Conservation (phyloP, 2,888 invertebrate genomes). For the Amblyjoppa fuscipennis region DNA sequence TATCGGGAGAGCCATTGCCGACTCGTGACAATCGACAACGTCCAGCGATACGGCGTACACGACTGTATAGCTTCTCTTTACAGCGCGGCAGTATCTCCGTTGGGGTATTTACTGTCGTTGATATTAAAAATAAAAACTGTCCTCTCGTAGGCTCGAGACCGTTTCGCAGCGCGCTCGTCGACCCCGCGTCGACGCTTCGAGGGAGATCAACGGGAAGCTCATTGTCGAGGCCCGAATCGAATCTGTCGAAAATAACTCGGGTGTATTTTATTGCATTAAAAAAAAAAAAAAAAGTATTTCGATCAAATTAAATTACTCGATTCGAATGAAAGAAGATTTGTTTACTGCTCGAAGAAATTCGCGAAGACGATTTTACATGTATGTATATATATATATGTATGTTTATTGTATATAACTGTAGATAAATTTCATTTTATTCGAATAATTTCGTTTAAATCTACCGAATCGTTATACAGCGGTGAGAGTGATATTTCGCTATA, state of each 20-base stretch:
- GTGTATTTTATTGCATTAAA: background rate
- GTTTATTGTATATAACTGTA: background rate
- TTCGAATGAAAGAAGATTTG: background rate
- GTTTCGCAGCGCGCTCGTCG: background rate
- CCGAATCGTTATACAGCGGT: background rate
- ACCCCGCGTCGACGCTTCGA: background rate
- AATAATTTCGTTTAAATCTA: background rate
- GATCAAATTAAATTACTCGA: background rate
- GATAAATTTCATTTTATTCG: background rate
- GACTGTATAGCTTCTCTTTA: background rate
- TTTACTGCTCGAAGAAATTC: background rate
- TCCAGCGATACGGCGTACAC: constrained; percentile 48
- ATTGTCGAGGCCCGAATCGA: background rate
- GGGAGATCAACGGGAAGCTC: background rate
- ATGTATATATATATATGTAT: no score
- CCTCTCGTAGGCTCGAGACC: background rate
- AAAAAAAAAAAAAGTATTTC: background rate
- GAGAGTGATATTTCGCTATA: background rate
- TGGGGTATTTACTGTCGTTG: background rate
- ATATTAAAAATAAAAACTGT: constrained; percentile 1
- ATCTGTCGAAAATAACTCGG: background rate
- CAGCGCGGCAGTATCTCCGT: background rate
- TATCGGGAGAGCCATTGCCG: constrained; percentile 59
- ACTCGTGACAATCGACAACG: constrained; percentile 65
- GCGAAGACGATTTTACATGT: no score